Base-by-base conservation (phyloP, 2,113 vertebrate genomes). In the Sinocyclocheilus rhinocerous region DNA sequence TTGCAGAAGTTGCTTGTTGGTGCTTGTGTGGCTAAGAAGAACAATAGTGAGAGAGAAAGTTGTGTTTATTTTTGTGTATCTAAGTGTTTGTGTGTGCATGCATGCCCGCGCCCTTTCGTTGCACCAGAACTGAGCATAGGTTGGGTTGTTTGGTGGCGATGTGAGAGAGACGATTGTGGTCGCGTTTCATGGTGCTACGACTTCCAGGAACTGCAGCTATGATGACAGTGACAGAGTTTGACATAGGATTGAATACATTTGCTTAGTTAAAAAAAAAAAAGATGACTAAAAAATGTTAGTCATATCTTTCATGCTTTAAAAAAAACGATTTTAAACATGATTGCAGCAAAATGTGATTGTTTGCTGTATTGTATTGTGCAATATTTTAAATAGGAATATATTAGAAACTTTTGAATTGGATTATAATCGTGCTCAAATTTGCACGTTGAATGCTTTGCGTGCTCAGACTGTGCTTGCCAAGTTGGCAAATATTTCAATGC, bases 121-220 rank as follows among this genome's bases (percentile, higher is more conserved):
- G 87, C 84, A 88, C 80, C 86, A 87, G 86, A 87, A 87, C 83
- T 84, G 82, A 87, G 75, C 69, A 57, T 57, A 39, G 45, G 22
- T 63, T 86, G 52, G 55, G 67, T 57, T 84, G 55, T 84, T 85
- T 84, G 84, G 87, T 48, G 85, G 65, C 22, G 3, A 42, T 52
- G 79, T 26, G 45, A 82, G 0, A 86, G 22, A 80, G 67, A 80
- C 18, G 61, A 79, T 86, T 88, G 87, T 76, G 87, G 84, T 88
- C 78, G 63, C 26, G 63, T 33, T 81, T 84, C 75, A 80, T 8
- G 16, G 42, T 84, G 83, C 75, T 63, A 57, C 67, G 67, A 86
- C 81, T 88, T 88, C 86, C 69, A 88, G 69, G 87, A 88, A 88
- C 85, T 79, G 65, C 79, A 78, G 0, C 48, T 73, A 55, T 65